These are phyloP conservation scores for Beris chalybata DNA, from an alignment of 2,888 invertebrate genomes.

Conservation along the genomic window DNA sequence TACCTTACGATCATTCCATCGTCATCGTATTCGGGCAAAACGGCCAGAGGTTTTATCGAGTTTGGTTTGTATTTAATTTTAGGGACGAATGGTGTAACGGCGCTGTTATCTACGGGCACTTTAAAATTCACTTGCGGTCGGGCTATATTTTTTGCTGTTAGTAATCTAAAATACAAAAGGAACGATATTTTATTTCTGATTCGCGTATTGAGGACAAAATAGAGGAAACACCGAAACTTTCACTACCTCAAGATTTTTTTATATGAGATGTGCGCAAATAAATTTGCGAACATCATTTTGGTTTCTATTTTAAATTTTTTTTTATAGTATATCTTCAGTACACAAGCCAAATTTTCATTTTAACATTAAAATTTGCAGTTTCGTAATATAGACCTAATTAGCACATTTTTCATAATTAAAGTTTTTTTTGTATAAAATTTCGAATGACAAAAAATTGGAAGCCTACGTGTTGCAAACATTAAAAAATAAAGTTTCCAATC, in stretches of 20 bases:
- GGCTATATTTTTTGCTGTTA: constrained; percentile 72
- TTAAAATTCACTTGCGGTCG: constrained; percentile 85
- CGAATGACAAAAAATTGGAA: background rate
- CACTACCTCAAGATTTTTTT: constrained; percentile 7
- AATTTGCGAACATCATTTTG: background rate
- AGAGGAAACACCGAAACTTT: too few species aligned
- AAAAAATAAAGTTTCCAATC: too few species aligned
- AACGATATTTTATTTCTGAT: constrained; percentile 42
- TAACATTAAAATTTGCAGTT: constrained; percentile 7
- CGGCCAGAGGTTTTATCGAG: constrained; percentile 75
- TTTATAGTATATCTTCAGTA: background rate
- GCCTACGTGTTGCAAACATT: background rate
- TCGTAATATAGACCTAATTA: constrained; percentile 6
- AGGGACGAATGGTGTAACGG: constrained; percentile 75
- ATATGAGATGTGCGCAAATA: background rate
- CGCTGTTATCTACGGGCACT: constrained; percentile 80
- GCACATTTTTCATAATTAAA: constrained; percentile 9
- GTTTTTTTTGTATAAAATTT: background rate
- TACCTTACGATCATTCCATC: constrained; percentile 62
- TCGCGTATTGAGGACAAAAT: background rate
- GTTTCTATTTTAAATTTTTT: too few species aligned
- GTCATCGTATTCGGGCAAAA: constrained; percentile 70
- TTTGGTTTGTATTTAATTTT: constrained; percentile 86
- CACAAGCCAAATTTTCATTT: background rate
- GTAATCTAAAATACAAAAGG: constrained; percentile 53